phyloP scores from a whole-genome alignment of 2,888 invertebrate species.

The Ectemnius continuus region DNA sequence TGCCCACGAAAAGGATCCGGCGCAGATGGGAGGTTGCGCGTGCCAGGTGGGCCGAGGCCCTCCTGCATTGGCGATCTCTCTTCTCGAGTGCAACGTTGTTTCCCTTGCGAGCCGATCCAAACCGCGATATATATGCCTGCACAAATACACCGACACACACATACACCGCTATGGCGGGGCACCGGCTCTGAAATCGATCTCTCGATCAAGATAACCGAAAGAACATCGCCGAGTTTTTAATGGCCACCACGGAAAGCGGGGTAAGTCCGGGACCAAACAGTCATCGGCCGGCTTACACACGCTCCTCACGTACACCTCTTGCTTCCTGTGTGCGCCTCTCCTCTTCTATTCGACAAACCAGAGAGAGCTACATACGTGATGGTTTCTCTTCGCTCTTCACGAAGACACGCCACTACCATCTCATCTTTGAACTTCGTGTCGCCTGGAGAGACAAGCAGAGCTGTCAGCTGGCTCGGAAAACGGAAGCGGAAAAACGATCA shows the following conservation, averaged over 20 bases:
- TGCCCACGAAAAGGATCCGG: constrained; percentile 18
- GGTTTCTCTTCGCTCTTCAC: neutral
- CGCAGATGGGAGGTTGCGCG: constrained; percentile 58
- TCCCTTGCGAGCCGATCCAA: constrained; percentile 47
- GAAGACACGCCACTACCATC: neutral
- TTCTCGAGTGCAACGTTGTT: constrained; percentile 41
- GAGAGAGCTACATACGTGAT: neutral
- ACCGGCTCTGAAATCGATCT: constrained; percentile 45
- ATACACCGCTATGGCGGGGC: constrained; percentile 3
- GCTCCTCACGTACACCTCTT: constrained; percentile 55
- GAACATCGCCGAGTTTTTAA: constrained; percentile 53
- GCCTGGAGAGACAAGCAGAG: neutral
- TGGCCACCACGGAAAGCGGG: constrained; percentile 37
- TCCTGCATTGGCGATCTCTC: constrained; percentile 17
- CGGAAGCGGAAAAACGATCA: constrained; percentile 39
- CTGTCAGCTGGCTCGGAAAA: constrained; percentile 1
- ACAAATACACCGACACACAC: too few relatives aligned
- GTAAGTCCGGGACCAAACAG: constrained; percentile 13
- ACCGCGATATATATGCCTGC: constrained; percentile 39
- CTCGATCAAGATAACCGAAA: constrained; percentile 41
- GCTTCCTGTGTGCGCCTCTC: constrained; percentile 52
- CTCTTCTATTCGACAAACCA: too few relatives aligned
- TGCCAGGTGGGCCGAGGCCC: constrained; percentile 55
- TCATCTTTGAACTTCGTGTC: constrained; percentile 1
- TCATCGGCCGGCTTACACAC: constrained; percentile 45